Evolutionary conservation across 2,113 vertebrate species (phyloP).

Genomic region (Bagarius yarrelli): DNA sequence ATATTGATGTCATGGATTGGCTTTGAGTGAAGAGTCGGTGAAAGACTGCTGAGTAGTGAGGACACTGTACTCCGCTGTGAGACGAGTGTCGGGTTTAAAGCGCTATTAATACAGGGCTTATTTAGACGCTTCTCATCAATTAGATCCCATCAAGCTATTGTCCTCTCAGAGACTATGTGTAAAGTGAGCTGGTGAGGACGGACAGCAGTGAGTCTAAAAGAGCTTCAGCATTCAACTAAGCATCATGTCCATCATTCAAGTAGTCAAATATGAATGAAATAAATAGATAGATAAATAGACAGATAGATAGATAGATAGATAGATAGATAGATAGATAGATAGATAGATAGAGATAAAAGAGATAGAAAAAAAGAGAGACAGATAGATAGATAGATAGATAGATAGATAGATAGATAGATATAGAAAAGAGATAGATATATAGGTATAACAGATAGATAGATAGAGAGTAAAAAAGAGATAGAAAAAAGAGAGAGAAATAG

Average conservation of each 20-base stretch:
- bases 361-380: no score
- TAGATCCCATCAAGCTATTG: slow-evolving; percentile 32
- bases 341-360: no score
- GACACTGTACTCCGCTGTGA: neutral
- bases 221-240: neutral
- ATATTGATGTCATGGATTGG: no score
- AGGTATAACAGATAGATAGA: no score
- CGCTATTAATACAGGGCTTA: slow-evolving; percentile 17
- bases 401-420: no score
- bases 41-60: slow-evolving; percentile 9
- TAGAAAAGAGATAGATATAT: no score
- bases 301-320: no score
- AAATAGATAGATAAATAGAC: no score
- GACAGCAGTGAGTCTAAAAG: neutral
- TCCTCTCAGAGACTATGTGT: slow-evolving; percentile 24
- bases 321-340: no score
- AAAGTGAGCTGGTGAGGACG: slow-evolving; percentile 4
- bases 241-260: neutral
- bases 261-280: slow-evolving; percentile 6
- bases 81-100: slow-evolving; percentile 27
- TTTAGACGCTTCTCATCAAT: slow-evolving; percentile 29
- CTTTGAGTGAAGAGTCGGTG: neutral
- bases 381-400: no score
- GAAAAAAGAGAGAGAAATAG: no score
- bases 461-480: no score